These are phyloP conservation scores for Parnassius apollo DNA, from an alignment of 2,888 invertebrate species.

Conservation along the genomic window DNA sequence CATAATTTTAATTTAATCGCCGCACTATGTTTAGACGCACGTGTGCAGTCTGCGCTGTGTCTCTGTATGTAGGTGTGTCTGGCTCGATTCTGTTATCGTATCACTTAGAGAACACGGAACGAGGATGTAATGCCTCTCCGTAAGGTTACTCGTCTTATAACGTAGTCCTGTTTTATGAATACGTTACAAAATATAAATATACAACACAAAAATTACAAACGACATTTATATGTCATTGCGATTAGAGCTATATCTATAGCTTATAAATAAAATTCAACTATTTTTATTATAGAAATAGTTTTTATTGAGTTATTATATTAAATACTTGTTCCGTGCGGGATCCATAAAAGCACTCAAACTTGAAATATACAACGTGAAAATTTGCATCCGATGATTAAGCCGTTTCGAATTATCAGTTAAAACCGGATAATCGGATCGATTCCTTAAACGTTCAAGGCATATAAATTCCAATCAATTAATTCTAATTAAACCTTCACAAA, in stretches of 20 bases:
- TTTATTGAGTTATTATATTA: no score
- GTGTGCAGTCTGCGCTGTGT: constrained; percentile 5
- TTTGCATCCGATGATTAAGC: not conserved
- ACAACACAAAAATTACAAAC: no score
- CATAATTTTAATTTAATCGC: not conserved
- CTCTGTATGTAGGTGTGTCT: constrained; percentile 9
- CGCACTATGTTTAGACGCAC: constrained; percentile 8
- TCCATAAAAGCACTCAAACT: no score
- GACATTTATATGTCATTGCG: no score
- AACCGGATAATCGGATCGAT: constrained; percentile 7
- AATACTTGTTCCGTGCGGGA: no score
- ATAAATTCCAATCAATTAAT: constrained; percentile 14
- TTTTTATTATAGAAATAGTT: no score
- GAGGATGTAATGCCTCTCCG: not conserved
- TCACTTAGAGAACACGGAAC: not conserved
- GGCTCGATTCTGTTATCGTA: constrained; percentile 1
- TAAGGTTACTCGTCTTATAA: no score
- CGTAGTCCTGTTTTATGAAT: no score
- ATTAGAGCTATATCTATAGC: no score
- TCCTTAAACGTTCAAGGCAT: not conserved
- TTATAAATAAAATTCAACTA: no score
- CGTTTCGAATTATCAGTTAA: constrained; percentile 1
- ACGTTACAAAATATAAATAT: no score
- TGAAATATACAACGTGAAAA: not conserved
- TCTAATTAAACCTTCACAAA: constrained; percentile 19